Percentiles rank a stretch among this genome's conserved stretches.
phyloP scores from a whole-genome alignment of 1,140 invertebrate species.

The Phthorimaea operculella region DNA sequence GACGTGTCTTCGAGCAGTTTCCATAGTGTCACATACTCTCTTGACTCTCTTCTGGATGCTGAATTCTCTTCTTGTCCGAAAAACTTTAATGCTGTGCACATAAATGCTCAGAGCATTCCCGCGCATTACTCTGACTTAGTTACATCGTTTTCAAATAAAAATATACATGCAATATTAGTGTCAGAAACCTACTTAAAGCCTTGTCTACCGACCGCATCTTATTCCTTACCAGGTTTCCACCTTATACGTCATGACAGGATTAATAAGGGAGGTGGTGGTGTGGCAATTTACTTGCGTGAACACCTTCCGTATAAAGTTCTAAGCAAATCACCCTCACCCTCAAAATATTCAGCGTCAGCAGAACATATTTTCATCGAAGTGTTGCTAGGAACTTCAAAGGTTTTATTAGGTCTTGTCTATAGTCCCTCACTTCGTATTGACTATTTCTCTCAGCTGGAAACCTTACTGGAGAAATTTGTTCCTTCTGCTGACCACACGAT shows the following conservation, averaged over 20 bases:
- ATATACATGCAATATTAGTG: neutral
- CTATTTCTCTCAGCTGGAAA: conserved; percentile 3
- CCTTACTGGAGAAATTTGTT: neutral
- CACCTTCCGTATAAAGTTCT: neutral
- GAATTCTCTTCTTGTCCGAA: neutral
- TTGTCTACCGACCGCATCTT: neutral
- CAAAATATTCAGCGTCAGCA: neutral
- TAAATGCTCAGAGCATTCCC: conserved; percentile 1
- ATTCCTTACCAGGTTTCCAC: conserved; percentile 2
- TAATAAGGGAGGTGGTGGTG: conserved; percentile 2
- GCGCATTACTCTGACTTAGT: neutral
- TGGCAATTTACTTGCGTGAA: neutral
- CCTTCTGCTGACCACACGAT: conserved; percentile 1
- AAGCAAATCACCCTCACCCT: neutral
- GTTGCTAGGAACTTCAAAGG: neutral
- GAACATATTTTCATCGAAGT: neutral
- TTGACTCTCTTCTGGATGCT: neutral
- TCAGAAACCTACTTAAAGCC: conserved; percentile 6
- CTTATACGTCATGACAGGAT: conserved; percentile 6
- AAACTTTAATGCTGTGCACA: conserved; percentile 2
- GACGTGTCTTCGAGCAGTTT: too few species aligned
- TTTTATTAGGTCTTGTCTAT: conserved; percentile 2
- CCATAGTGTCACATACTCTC: neutral
- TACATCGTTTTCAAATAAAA: neutral
- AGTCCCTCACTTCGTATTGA: neutral